phyloP scores from a whole-genome alignment of 2,797 vertebrate genomes.

The Phataginus tetradactyla region DNA sequence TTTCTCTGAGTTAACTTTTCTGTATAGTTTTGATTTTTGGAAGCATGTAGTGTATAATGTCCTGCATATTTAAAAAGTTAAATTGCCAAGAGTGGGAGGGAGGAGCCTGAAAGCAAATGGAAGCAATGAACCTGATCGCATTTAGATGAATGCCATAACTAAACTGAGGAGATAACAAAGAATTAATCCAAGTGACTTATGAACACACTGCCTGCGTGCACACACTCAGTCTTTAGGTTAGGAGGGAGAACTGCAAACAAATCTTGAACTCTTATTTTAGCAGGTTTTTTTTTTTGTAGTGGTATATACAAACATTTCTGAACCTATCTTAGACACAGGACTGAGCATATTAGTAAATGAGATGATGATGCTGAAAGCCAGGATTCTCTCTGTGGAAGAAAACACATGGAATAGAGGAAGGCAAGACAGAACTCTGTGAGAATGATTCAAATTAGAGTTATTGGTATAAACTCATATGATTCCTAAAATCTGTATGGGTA shows the following conservation, averaged over 20 bases:
- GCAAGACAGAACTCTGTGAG: background rate
- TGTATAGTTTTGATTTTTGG: slow-evolving; percentile 13
- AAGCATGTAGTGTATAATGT: background rate
- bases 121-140: background rate
- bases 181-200: background rate
- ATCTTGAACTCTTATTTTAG: background rate
- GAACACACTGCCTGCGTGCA: background rate
- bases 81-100: background rate
- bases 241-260: background rate
- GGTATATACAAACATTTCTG: background rate
- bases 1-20: background rate
- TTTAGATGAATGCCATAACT: background rate
- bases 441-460: background rate
- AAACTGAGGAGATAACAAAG: background rate
- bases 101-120: background rate
- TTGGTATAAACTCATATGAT: background rate
- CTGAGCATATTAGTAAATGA: background rate
- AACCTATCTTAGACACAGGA: background rate
- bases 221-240: background rate
- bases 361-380: background rate
- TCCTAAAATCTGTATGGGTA: background rate
- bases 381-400: background rate
- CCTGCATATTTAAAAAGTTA: background rate
- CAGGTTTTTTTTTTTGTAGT: background rate
- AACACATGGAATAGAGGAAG: background rate